Percentiles rank a stretch among this genome's conserved stretches.
phyloP scores from a whole-genome alignment of 2,888 invertebrate species.

The Melinaea menophilus region DNA sequence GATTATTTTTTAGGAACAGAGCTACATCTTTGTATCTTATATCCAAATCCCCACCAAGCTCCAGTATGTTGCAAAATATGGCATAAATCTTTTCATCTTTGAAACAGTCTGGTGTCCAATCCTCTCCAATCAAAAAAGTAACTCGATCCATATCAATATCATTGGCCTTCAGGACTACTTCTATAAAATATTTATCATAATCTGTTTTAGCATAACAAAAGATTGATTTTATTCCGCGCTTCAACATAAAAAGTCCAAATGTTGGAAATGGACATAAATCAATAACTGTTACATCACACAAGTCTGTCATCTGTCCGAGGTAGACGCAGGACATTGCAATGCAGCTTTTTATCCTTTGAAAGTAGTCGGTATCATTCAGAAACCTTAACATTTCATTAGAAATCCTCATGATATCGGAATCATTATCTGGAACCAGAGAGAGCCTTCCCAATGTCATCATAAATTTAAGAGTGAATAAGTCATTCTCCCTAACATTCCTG shows the following conservation, averaged over 20 bases:
- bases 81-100: slow-evolving; percentile 66
- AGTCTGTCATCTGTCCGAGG: slow-evolving; percentile 57
- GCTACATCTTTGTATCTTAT: slow-evolving; percentile 49
- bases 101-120: slow-evolving; percentile 48
- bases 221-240: slow-evolving; percentile 66
- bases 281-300: slow-evolving; percentile 59
- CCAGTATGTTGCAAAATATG: slow-evolving; percentile 75
- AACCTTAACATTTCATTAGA: slow-evolving; percentile 60
- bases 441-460: slow-evolving; percentile 57
- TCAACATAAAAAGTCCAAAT: slow-evolving; percentile 78
- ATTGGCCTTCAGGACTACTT: slow-evolving; percentile 62
- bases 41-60: slow-evolving; percentile 77
- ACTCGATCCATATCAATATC: slow-evolving; percentile 56
- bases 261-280: slow-evolving; percentile 81
- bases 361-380: slow-evolving; percentile 71
- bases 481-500: slow-evolving; percentile 43
- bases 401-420: slow-evolving; percentile 45
- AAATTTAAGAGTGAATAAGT: slow-evolving; percentile 52
- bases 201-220: slow-evolving; percentile 60
- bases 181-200: slow-evolving; percentile 61
- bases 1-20: slow-evolving; percentile 45
- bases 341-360: slow-evolving; percentile 56
- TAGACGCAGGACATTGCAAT: slow-evolving; percentile 58
- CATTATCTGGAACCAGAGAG: slow-evolving; percentile 44
- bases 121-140: slow-evolving; percentile 53